Percentiles rank a stretch among this genome's conserved stretches.
These are phyloP conservation scores for Euproctis similis DNA, from an alignment of 2,888 invertebrate genomes.

Conservation along the genomic window DNA sequence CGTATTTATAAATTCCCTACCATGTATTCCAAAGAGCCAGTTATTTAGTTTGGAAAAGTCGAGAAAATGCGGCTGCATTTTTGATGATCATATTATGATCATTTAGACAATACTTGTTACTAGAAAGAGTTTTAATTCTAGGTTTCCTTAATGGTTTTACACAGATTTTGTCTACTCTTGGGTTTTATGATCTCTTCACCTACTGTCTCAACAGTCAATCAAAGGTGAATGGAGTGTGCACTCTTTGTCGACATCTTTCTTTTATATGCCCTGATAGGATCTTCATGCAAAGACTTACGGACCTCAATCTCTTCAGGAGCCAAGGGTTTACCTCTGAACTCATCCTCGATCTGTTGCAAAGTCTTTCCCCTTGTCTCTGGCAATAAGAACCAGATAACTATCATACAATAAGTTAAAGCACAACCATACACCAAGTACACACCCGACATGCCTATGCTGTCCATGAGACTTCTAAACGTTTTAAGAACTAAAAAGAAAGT, in stretches of 20 bases:
- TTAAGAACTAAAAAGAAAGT: conserved; percentile 78
- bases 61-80: too few relatives aligned
- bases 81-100: too few relatives aligned
- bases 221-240: neutral
- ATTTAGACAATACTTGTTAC: too few relatives aligned
- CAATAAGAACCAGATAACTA: conserved; percentile 67
- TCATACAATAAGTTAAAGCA: conserved; percentile 60
- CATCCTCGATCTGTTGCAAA: conserved; percentile 78
- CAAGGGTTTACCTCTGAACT: conserved; percentile 43
- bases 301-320: conserved; percentile 22
- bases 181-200: too few relatives aligned
- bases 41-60: too few relatives aligned
- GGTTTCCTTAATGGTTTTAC: too few relatives aligned
- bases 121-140: too few relatives aligned
- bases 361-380: conserved; percentile 80
- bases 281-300: conserved; percentile 29
- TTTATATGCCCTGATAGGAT: conserved; percentile 27
- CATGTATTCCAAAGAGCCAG: too few relatives aligned
- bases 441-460: conserved; percentile 62
- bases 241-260: conserved; percentile 33
- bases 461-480: conserved; percentile 71
- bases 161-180: too few relatives aligned
- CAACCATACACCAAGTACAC: conserved; percentile 75
- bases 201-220: too few relatives aligned
- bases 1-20: too few relatives aligned